Percentiles rank a stretch among this genome's conserved stretches.
These are phyloP conservation scores for Drosophila putrida DNA, from an alignment of 2,888 invertebrate genomes.

Conservation along the genomic window DNA sequence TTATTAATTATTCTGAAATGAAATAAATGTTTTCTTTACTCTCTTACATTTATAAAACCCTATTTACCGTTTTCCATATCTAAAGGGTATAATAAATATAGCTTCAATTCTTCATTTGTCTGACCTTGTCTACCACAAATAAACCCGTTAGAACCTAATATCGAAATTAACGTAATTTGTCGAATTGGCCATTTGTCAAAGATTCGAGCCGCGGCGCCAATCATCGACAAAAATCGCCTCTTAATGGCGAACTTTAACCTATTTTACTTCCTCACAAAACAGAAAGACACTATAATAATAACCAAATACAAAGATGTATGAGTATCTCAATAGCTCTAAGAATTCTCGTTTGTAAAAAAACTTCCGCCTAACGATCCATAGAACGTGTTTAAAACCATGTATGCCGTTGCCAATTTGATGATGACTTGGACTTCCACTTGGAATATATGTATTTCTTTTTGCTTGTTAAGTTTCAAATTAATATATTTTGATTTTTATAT, in stretches of 20 bases:
- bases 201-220: constrained; percentile 55
- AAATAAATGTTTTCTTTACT: too few relatives aligned
- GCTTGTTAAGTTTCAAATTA: constrained; percentile 19
- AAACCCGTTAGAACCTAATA: constrained; percentile 66
- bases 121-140: constrained; percentile 51
- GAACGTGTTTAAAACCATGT: constrained; percentile 75
- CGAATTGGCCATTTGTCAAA: constrained; percentile 52
- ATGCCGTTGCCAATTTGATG: constrained; percentile 32
- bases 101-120: constrained; percentile 37
- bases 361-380: constrained; percentile 61
- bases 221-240: background rate
- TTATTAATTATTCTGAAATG: too few relatives aligned
- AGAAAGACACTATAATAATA: constrained; percentile 23
- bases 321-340: constrained; percentile 6
- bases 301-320: constrained; percentile 7
- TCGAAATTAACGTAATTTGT: constrained; percentile 57
- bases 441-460: constrained; percentile 15
- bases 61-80: background rate
- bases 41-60: background rate
- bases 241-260: constrained; percentile 75
- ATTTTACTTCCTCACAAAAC: constrained; percentile 75
- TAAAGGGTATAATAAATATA: constrained; percentile 18
- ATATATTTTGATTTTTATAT: constrained; percentile 17
- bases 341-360: constrained; percentile 66
- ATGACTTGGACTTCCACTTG: constrained; percentile 38